These are phyloP conservation scores for Drosophila mauritiana DNA, from an alignment of 1,140 invertebrate genomes.

Conservation along the genomic window DNA sequence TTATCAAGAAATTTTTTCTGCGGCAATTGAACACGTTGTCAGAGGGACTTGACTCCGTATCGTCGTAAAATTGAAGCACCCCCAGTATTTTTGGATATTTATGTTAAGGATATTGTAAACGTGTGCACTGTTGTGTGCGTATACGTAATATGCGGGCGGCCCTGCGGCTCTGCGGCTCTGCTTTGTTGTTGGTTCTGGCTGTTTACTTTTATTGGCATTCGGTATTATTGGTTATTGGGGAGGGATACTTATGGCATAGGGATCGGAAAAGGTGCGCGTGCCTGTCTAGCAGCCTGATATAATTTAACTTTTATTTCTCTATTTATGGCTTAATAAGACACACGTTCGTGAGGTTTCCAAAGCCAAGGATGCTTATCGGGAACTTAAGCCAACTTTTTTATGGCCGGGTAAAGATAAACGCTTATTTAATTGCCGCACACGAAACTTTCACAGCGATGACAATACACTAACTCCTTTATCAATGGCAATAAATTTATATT, in stretches of 20 bases:
- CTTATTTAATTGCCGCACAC: conserved; percentile 63
- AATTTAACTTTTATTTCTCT: conserved; percentile 80
- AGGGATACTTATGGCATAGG: background rate
- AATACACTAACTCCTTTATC: conserved; percentile 1
- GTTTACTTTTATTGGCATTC: conserved; percentile 80
- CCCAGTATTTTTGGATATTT: conserved; percentile 75
- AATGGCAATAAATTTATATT: conserved; percentile 33
- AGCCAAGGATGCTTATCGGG: conserved; percentile 52
- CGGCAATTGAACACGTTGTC: conserved; percentile 80
- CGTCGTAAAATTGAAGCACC: conserved; percentile 80
- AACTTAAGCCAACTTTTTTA: conserved; percentile 57
- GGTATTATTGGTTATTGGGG: conserved; percentile 77
- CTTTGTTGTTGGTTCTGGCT: conserved; percentile 54
- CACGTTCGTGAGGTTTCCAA: conserved; percentile 23
- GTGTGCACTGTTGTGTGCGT: conserved; percentile 41
- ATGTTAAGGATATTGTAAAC: conserved; percentile 72
- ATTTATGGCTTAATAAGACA: conserved; percentile 79
- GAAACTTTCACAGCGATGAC: conserved; percentile 31
- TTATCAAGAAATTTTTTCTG: conserved; percentile 83
- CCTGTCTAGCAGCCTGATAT: conserved; percentile 54
- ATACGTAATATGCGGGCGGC: conserved; percentile 54
- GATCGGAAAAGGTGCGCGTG: conserved; percentile 47
- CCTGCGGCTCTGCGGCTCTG: conserved; percentile 44
- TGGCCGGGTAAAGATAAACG: conserved; percentile 53
- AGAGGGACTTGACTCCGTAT: conserved; percentile 49